These are phyloP conservation scores for Tangara arthus DNA, from an alignment of 2,797 vertebrate genomes.

Conservation along the genomic window DNA sequence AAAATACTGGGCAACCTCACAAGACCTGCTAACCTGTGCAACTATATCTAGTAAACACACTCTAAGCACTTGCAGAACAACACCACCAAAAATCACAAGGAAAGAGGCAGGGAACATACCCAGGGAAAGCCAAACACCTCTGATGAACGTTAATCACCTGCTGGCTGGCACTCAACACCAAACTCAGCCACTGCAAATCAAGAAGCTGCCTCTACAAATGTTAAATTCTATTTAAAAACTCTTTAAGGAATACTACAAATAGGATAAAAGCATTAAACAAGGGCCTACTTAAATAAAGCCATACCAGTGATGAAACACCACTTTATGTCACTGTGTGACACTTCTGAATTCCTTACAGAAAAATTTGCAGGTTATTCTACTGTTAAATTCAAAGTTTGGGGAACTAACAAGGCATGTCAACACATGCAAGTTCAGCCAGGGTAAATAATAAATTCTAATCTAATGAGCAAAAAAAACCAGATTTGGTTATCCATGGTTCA, in stretches of 20 bases:
- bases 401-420: not conserved
- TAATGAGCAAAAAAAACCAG: not conserved
- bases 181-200: not conserved
- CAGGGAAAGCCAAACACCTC: slow-evolving; percentile 39
- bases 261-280: not conserved
- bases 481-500: not conserved
- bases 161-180: not conserved
- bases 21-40: not conserved
- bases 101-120: slow-evolving; percentile 34
- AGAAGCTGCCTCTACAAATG: not conserved
- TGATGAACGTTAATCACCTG: not conserved
- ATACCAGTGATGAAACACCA: not conserved
- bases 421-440: not conserved
- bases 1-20: not conserved
- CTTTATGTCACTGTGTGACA: not conserved
- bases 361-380: not conserved
- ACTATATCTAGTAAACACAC: not conserved
- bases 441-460: not conserved
- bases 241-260: not conserved
- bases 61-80: not conserved
- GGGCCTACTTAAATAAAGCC: not conserved
- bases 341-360: not conserved
- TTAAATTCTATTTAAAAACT: not conserved
- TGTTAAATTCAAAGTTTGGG: not conserved
- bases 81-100: not conserved